Base-by-base conservation (phyloP, 2,797 vertebrate genomes). In the Coregonus ussuriensis region DNA sequence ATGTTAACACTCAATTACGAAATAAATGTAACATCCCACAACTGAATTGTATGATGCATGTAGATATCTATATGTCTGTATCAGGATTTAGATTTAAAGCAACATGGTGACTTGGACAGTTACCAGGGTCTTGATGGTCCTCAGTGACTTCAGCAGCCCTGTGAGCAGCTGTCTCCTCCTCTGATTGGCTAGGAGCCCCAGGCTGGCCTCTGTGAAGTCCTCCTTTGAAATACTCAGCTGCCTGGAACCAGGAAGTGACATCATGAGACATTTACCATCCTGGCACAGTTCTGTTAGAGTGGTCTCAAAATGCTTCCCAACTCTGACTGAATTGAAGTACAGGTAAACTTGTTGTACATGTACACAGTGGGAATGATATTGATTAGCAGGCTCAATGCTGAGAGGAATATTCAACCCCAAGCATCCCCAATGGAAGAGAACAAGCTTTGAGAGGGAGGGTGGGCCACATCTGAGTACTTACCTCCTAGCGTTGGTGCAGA, bases 61-160 rank as follows among this genome's bases (percentile, higher is more conserved):
- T 66, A 66, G 25, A 31, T 66, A 66, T 29, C 29, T 4, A 31
- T 63, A 9, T 66, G 7, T 31, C 1, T 31, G 1, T 1, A 66
- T 13, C 13, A 31, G 29, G 21, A n/a, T 52, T 4, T 25, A 16
- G 21, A n/a, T 52, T 4, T 25, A 2, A 29, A 31, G 65, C 11
- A 31, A 31, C 5, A n/a, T 29, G 41, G n/a, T 29, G 41, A 71
- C 15, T 6, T n/a, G 29, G 59, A 18, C 47, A 77, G 80, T 53
- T 94, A 99, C 98, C 96, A 99, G 88, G 4, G 98, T 99, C 93
- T 99, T 99, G 93, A 99, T 99, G 86, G 98, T 99, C 92, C 98
- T 95, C 85, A 99, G 93, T 69, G 98, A 99, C 82, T 99, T 98
- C 0, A 99, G 93, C 81, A 99, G 91, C 71, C 97, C 97, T 85